These are phyloP conservation scores for Eulemur rubriventer DNA, from an alignment of 2,797 vertebrate species.

Conservation along the genomic window DNA sequence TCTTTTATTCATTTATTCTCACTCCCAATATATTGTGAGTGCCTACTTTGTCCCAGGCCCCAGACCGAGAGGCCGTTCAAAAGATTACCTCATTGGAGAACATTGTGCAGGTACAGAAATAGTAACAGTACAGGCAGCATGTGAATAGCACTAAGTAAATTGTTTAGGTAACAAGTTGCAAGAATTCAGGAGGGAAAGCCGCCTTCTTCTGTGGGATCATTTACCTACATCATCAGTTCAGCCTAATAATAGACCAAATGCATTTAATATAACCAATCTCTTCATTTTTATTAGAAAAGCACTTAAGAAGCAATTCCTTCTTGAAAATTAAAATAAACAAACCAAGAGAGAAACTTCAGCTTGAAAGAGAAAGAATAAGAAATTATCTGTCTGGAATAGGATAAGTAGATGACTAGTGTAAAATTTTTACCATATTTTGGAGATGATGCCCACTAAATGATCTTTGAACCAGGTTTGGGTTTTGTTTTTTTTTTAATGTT, in stretches of 20 bases:
- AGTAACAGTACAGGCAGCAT: neutral
- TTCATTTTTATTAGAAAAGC: constrained; percentile 43
- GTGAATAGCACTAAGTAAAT: neutral
- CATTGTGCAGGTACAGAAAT: neutral
- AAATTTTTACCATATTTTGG: neutral
- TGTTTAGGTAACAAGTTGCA: neutral
- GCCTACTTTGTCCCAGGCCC: neutral
- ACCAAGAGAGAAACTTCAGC: neutral
- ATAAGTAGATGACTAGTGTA: neutral
- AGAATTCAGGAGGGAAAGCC: neutral
- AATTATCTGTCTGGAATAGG: neutral
- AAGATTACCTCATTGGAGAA: neutral
- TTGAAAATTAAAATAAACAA: constrained; percentile 25
- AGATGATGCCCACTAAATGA: neutral
- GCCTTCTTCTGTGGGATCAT: neutral
- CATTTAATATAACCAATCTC: neutral
- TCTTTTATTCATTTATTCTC: neutral
- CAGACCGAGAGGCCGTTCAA: neutral
- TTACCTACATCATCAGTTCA: neutral
- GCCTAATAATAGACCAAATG: neutral
- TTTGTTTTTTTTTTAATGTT: neutral
- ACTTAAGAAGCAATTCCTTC: neutral
- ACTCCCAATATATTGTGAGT: neutral
- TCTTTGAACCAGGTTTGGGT: neutral
- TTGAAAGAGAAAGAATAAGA: neutral